A percentile compares a stretch with the other conserved stretches of the same genome.
Evolutionary conservation across 1,140 invertebrate genomes (phyloP).

Genomic region (Lepidurus couesii): DNA sequence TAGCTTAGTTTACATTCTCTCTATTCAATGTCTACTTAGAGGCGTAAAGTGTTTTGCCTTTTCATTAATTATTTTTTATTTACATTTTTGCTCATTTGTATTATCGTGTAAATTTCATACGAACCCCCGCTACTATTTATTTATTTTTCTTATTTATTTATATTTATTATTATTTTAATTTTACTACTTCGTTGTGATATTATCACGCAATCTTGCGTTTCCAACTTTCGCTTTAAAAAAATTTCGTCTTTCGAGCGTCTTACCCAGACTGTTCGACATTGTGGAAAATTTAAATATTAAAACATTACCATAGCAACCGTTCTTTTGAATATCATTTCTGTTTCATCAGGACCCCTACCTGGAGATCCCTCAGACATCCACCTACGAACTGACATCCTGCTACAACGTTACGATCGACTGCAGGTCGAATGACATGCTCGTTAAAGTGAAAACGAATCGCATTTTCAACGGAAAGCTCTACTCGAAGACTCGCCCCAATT

Average conservation of each 20-base stretch:
- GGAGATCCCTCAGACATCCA: slow-evolving; percentile 45
- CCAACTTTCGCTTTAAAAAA: too few relatives aligned
- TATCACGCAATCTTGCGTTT: too few relatives aligned
- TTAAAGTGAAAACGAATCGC: slow-evolving; percentile 49
- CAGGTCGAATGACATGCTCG: slow-evolving; percentile 49
- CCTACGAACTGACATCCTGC: slow-evolving; percentile 51
- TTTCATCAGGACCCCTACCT: slow-evolving; percentile 48
- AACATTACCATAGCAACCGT: background rate
- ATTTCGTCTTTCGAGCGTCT: too few relatives aligned
- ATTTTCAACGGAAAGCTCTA: slow-evolving; percentile 54
- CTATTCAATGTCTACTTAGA: background rate
- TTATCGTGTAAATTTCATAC: too few relatives aligned
- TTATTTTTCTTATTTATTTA: too few relatives aligned
- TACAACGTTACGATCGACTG: slow-evolving; percentile 52
- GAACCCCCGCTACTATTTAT: too few relatives aligned
- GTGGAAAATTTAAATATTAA: too few relatives aligned
- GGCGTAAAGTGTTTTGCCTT: background rate
- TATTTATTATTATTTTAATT: too few relatives aligned
- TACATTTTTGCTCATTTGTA: background rate
- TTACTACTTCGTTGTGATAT: too few relatives aligned
- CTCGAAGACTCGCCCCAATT: slow-evolving; percentile 49
- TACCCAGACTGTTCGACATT: too few relatives aligned
- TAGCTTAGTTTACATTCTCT: background rate
- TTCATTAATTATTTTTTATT: slow-evolving; percentile 24
- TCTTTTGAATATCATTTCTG: background rate